A percentile compares a stretch with the other conserved stretches of the same genome.
Evolutionary conservation across 2,797 vertebrate species (phyloP).

Genomic region (Dromococcyx pavoninus): DNA sequence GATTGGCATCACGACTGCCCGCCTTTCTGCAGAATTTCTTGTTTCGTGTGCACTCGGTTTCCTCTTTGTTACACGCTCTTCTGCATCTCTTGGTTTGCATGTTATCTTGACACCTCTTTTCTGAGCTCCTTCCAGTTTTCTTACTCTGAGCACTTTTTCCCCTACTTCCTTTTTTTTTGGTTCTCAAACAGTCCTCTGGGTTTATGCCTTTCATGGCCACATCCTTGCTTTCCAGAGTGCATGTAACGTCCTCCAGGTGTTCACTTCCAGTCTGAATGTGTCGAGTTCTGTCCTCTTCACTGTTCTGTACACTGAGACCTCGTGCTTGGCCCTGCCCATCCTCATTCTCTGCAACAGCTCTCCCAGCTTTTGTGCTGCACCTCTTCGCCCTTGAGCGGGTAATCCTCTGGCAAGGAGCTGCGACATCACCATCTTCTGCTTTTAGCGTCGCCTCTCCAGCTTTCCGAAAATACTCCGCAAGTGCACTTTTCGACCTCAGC

Average conservation of each 20-base stretch:
- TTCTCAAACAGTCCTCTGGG: not conserved
- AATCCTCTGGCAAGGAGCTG: not conserved
- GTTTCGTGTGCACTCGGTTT: not conserved
- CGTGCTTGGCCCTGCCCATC: not conserved
- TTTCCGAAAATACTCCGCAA: constrained; percentile 80
- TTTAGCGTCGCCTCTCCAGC: constrained; percentile 71
- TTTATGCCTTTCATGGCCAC: not conserved
- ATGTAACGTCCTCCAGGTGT: not conserved
- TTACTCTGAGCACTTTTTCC: not conserved
- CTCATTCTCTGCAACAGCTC: not conserved
- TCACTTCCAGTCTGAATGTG: constrained; percentile 43
- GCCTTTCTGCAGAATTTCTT: not conserved
- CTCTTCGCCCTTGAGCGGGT: not conserved
- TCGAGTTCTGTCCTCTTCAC: not conserved
- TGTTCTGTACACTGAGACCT: not conserved
- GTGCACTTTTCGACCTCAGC: constrained; percentile 82
- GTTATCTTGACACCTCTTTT: not conserved
- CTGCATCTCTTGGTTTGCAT: constrained; percentile 8
- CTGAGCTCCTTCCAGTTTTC: constrained; percentile 1
- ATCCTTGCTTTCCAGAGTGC: not conserved
- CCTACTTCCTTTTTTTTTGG: not conserved
- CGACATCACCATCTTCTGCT: constrained; percentile 71
- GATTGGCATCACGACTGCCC: rapidly evolving
- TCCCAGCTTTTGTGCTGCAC: not conserved
- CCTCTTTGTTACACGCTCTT: not conserved